Percentiles rank a stretch among this genome's conserved stretches.
Conservation (phyloP, 1,140 invertebrate species). For the Trichonephila clavipes region DNA sequence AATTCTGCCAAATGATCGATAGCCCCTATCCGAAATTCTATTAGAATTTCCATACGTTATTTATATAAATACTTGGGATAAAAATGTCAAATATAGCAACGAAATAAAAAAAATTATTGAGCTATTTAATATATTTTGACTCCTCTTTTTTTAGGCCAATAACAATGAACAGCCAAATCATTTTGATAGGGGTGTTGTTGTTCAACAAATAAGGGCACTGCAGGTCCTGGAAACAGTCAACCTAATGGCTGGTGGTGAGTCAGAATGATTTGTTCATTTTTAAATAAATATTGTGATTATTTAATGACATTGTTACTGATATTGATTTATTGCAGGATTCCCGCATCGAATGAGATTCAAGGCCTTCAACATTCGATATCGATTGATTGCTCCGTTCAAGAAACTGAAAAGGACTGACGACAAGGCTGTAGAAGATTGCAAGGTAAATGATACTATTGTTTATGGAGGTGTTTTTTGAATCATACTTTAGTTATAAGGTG, state of each 20-base stretch:
- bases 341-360: conserved; percentile 97
- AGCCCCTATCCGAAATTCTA: too few relatives aligned
- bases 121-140: background rate
- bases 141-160: conserved; percentile 84
- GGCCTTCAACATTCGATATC: conserved; percentile 93
- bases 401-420: conserved; percentile 89
- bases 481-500: background rate
- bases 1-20: too few relatives aligned
- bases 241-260: conserved; percentile 88
- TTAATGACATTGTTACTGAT: background rate
- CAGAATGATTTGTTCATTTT: background rate
- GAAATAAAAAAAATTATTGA: background rate
- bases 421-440: conserved; percentile 89
- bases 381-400: conserved; percentile 89
- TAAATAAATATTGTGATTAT: background rate
- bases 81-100: background rate
- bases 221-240: conserved; percentile 97
- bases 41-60: too few relatives aligned
- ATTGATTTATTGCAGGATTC: conserved; percentile 84
- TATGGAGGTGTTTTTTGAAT: background rate
- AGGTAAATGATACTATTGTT: conserved; percentile 80
- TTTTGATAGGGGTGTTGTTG: conserved; percentile 90
- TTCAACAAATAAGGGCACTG: conserved; percentile 92
- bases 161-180: conserved; percentile 87
- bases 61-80: background rate